phyloP scores from a whole-genome alignment of 2,888 invertebrate genomes.

The Laothoe populi region DNA sequence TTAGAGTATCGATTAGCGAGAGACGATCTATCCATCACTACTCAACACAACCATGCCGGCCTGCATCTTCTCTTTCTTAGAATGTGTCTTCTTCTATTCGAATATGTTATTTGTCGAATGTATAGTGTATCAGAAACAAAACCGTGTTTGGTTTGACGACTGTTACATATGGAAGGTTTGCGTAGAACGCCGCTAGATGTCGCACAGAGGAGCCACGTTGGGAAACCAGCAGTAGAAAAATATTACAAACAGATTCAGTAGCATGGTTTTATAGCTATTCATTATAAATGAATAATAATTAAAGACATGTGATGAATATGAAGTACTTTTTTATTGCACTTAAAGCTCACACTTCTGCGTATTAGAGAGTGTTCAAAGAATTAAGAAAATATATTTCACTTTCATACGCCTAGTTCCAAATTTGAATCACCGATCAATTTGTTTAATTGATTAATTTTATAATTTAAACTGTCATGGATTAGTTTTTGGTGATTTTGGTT shows the following conservation, averaged over 20 bases:
- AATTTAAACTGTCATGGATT: background rate
- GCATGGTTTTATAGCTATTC: background rate
- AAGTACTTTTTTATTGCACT: conserved; percentile 1
- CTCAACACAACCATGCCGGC: too few species aligned
- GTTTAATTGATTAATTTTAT: background rate
- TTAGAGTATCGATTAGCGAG: too few species aligned
- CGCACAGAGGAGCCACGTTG: background rate
- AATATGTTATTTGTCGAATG: too few species aligned
- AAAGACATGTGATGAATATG: conserved; percentile 14
- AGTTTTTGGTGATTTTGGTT: background rate
- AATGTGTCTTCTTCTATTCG: too few species aligned
- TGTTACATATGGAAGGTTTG: background rate
- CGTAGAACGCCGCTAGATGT: conserved; percentile 10
- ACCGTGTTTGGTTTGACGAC: too few species aligned
- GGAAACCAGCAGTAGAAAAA: background rate
- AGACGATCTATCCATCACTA: too few species aligned
- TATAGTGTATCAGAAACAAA: too few species aligned
- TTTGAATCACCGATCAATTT: conserved; percentile 6
- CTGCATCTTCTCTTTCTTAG: too few species aligned
- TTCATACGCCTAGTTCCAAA: conserved; percentile 3
- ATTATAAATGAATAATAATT: conserved; percentile 5
- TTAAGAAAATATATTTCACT: conserved; percentile 6
- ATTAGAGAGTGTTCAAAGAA: conserved; percentile 13
- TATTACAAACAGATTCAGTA: background rate
- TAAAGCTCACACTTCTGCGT: conserved; percentile 8